Conservation (phyloP, 53 echinoderm and acorn worm genomes). For the Apostichopus leukothele region DNA sequence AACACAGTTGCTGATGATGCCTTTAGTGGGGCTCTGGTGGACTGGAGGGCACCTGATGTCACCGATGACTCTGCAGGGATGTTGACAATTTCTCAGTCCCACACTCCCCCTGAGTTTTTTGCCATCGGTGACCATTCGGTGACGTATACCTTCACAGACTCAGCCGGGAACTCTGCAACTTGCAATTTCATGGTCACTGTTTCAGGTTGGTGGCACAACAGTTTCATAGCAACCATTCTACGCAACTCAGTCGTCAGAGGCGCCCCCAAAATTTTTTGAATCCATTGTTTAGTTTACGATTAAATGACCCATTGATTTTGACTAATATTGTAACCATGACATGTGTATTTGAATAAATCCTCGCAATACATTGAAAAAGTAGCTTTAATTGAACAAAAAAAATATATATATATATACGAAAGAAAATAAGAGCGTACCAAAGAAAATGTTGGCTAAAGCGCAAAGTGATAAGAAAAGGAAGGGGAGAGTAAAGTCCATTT, state of each 20-base stretch:
- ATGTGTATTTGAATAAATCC: background rate
- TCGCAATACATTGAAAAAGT: background rate
- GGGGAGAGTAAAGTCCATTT: too few relatives aligned
- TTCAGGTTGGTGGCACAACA: background rate
- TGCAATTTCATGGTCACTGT: conserved; percentile 35
- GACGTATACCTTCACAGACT: conserved; percentile 24
- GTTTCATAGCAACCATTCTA: too few relatives aligned
- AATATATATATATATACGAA: too few relatives aligned
- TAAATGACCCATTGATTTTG: too few relatives aligned
- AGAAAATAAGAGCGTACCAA: too few relatives aligned
- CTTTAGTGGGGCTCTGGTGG: conserved; percentile 24
- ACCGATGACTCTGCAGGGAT: conserved; percentile 40
- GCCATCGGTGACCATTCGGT: conserved; percentile 28
- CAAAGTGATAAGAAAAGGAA: too few relatives aligned
- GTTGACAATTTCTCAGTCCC: background rate
- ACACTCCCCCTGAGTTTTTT: conserved; percentile 22
- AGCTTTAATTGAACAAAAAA: too few relatives aligned
- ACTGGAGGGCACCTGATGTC: conserved; percentile 32
- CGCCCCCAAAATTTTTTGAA: too few relatives aligned
- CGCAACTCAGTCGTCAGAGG: too few relatives aligned
- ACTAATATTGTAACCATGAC: too few relatives aligned
- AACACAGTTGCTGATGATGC: background rate
- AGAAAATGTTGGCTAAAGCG: too few relatives aligned
- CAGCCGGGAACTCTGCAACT: conserved; percentile 23
- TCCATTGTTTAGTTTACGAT: too few relatives aligned